Conservation (phyloP, 1,140 invertebrate species). For the Euglossa dilemma region DNA sequence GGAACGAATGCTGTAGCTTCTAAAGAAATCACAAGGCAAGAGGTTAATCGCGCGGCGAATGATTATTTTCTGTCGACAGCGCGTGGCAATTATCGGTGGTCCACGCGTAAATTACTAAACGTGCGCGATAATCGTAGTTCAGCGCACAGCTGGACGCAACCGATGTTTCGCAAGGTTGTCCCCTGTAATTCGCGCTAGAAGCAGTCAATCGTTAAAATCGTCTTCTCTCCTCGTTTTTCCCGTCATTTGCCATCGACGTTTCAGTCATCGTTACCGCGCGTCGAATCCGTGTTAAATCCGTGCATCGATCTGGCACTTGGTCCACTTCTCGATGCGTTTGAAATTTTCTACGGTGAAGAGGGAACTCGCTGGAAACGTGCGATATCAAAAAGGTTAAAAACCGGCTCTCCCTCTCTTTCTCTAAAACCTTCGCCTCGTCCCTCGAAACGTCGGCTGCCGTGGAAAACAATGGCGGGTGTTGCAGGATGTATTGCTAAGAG, state of each 20-base stretch:
- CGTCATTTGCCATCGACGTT: too few species aligned
- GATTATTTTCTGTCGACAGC: neutral
- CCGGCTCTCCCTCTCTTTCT: neutral
- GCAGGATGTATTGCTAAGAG: conserved; percentile 36
- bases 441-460: neutral
- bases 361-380: neutral
- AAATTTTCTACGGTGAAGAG: too few species aligned
- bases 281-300: too few species aligned
- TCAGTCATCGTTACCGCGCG: too few species aligned
- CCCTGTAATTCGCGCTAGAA: neutral
- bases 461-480: conserved; percentile 44
- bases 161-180: neutral
- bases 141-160: neutral
- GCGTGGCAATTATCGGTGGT: neutral
- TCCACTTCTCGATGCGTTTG: too few species aligned
- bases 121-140: neutral
- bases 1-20: too few species aligned
- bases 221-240: too few species aligned
- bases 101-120: neutral
- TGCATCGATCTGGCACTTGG: too few species aligned
- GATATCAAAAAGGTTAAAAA: conserved; percentile 21
- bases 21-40: too few species aligned
- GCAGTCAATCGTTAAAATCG: too few species aligned
- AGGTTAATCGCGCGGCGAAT: too few species aligned
- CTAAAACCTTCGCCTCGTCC: too few species aligned